Evolutionary conservation across 2,797 vertebrate species (phyloP).

Genomic region (Dermochelys coriacea): DNA sequence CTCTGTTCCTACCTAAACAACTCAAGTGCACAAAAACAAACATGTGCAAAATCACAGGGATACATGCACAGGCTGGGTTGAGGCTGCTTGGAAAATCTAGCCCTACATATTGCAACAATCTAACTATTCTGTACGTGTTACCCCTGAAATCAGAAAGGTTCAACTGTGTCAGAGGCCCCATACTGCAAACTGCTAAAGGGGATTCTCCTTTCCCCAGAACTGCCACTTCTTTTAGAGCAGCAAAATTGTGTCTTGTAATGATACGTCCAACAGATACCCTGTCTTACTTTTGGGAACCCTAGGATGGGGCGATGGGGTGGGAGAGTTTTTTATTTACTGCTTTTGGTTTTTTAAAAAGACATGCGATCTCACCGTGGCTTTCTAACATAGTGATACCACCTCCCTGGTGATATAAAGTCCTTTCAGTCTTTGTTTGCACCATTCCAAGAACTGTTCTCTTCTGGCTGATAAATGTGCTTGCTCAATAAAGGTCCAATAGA

Average conservation of each 20-base stretch:
- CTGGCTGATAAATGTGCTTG: not conserved
- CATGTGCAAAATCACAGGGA: not conserved
- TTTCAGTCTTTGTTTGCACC: not conserved
- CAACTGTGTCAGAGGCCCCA: not conserved
- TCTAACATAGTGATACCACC: not conserved
- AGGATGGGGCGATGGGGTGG: not conserved
- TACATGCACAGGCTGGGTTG: not conserved
- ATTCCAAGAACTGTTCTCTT: not conserved
- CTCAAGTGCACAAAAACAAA: not conserved
- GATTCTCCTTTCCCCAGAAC: not conserved
- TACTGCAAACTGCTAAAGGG: not conserved
- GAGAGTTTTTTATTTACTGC: not conserved
- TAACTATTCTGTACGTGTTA: not conserved
- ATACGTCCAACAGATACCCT: not conserved
- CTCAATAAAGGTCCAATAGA: accelerated
- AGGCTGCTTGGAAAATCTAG: not conserved
- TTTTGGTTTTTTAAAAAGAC: accelerated
- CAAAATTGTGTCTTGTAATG: not conserved
- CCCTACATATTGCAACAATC: not conserved
- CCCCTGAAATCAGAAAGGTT: not conserved
- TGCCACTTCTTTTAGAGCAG: slow-evolving; percentile 33
- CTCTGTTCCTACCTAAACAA: no score
- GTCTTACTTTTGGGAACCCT: not conserved
- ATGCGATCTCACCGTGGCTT: not conserved
- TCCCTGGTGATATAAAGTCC: accelerated